Percentiles rank a stretch among this genome's conserved stretches.
Conservation (phyloP, 2,888 invertebrate species). For the Danaus chrysippus region DNA sequence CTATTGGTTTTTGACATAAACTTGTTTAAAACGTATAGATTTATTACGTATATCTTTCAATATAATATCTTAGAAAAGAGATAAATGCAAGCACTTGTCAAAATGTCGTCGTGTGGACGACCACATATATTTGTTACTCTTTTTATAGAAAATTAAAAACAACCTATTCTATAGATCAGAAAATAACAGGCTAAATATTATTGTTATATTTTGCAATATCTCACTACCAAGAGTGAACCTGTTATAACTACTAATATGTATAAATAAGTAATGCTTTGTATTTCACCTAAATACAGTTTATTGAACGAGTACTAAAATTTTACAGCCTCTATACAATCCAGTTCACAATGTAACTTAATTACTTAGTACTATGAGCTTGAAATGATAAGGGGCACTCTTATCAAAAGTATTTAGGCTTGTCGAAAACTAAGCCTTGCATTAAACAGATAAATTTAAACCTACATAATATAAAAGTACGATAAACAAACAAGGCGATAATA, state of each 20-base stretch:
- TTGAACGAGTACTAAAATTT: background rate
- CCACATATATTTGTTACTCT: background rate
- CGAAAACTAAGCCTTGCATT: conserved; percentile 1
- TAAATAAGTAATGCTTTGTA: too few species aligned
- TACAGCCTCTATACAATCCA: background rate
- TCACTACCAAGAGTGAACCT: too few species aligned
- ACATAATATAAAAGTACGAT: background rate
- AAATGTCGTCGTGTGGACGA: background rate
- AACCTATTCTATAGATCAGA: too few species aligned
- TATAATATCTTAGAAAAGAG: too few species aligned
- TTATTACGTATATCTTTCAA: too few species aligned
- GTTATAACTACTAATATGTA: too few species aligned
- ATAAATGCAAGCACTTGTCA: too few species aligned
- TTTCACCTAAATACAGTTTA: background rate
- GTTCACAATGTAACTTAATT: background rate
- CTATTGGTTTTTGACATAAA: too few species aligned
- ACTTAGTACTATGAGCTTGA: background rate
- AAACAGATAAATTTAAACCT: background rate
- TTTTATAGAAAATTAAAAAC: too few species aligned
- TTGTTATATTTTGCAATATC: too few species aligned
- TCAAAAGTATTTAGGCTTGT: background rate
- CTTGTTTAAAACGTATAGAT: too few species aligned
- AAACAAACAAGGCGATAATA: background rate
- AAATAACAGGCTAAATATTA: too few species aligned
- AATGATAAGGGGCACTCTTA: conserved; percentile 2